Evolutionary conservation across 2,113 vertebrate species (phyloP).

Genomic region (Rattus rattus): DNA sequence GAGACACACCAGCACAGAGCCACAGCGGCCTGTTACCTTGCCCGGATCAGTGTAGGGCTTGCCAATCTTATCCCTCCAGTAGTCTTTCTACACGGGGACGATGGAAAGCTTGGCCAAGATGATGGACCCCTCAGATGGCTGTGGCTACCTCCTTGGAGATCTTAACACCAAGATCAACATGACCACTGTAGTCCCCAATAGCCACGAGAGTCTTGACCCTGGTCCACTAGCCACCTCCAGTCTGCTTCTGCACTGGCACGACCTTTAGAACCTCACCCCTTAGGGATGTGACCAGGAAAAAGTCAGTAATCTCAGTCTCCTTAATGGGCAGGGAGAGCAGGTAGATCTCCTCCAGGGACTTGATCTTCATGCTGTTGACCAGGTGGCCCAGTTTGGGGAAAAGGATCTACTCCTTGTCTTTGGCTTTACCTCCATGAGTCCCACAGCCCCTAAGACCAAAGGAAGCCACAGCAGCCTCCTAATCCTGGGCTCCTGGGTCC

Average conservation of each 20-base stretch:
- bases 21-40: not conserved
- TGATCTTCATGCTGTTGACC: not conserved
- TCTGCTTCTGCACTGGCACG: not conserved
- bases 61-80: not conserved
- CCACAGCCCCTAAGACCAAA: not conserved
- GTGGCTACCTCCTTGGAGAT: not conserved
- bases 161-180: not conserved
- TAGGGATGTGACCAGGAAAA: not conserved
- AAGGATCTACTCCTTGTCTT: not conserved
- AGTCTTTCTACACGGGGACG: not conserved
- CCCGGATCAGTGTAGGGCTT: not conserved
- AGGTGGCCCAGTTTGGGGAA: not conserved
- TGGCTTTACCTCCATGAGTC: not conserved
- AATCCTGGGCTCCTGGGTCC: not conserved
- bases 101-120: not conserved
- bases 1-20: not conserved
- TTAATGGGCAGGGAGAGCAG: not conserved
- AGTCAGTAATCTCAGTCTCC: not conserved
- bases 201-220: not conserved
- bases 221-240: not conserved
- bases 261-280: not conserved
- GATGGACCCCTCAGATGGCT: not conserved
- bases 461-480: not conserved
- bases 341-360: not conserved
- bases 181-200: not conserved